Conservation (phyloP, 1,140 invertebrate species). For the Eubasilissa regina region DNA sequence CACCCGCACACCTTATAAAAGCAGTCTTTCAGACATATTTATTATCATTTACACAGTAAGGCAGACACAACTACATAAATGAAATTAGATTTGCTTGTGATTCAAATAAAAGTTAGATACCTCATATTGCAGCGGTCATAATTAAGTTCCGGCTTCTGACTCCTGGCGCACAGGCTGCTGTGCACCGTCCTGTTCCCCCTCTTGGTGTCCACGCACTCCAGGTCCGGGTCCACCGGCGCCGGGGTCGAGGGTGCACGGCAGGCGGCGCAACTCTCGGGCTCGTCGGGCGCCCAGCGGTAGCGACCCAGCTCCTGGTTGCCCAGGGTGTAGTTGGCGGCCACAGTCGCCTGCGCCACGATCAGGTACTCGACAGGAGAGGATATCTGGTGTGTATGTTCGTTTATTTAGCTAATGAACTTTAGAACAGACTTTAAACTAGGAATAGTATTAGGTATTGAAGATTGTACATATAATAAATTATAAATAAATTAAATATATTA, state of each 20-base stretch:
- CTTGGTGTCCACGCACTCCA: constrained; percentile 43
- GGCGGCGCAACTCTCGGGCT: neutral
- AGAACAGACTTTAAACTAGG: no score
- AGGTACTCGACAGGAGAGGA: constrained; percentile 48
- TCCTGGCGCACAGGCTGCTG: constrained; percentile 15
- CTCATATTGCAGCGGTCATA: constrained; percentile 18
- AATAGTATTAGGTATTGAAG: no score
- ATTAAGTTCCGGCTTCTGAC: neutral
- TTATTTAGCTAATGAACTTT: no score
- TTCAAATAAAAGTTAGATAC: neutral
- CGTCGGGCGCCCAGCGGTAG: constrained; percentile 9
- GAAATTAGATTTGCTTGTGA: no score
- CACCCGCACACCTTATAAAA: no score
- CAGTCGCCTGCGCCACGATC: constrained; percentile 12
- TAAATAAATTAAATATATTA: no score
- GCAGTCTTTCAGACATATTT: no score
- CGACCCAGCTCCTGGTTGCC: neutral
- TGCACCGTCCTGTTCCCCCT: constrained; percentile 39
- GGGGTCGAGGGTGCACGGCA: neutral
- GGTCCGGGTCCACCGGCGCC: neutral
- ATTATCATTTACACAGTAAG: no score
- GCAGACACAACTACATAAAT: no score
- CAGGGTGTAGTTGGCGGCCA: constrained; percentile 49
- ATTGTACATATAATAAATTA: no score
- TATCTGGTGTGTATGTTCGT: no score